Base-by-base conservation (phyloP, 2,888 invertebrate species). In the Ophion ventricosus region DNA sequence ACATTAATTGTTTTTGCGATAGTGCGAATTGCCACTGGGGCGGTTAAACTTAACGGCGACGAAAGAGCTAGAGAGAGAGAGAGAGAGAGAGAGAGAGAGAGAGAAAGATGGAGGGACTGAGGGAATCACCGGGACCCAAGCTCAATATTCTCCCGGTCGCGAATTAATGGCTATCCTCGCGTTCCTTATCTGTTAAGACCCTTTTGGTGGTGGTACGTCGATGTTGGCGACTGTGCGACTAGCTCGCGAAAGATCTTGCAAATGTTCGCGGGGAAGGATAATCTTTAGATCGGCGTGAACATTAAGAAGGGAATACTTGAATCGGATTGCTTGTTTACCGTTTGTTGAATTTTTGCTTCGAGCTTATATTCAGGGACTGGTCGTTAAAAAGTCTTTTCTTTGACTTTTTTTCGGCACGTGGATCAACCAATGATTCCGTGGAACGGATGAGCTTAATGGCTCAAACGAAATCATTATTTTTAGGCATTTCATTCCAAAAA, bases 1-100 rank as follows among this genome's bases (percentile, higher is more conserved):
- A 91, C 92, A 92, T 92, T 92, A 93, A 93, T 93, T 93, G 93
- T 93, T 93, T 93, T 93, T 92, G 92, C 91, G 91, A 93, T 92
- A 93, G 92, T 89, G 90, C 89, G 88, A 90, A 91, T 90, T 89
- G 89, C 89, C 86, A 87, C 86, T 80, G 85, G 87, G 85, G 85
- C 84, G 89, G 87, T 90, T 90, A 87, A 87, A 87, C 86, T 87
- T 88, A 88, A 90, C 87, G 89, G 85, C 85, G 86, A 81, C 66
- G 75, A 81, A 63, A 78, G 82, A 59, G 70, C 23, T 11, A 17
- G 40, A n/a, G 66, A 2, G 66, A 40, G 14, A 49, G 4, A 17
- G 5, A 40, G 40, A 7, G 35, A 43, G 43, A 14, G 7, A 25
- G 40, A 40, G 35, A 17, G n/a, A 57, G n/a, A 23, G 23, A 11